A percentile compares a stretch with the other conserved stretches of the same genome.
These are phyloP conservation scores for Drosophila melanocephala DNA, from an alignment of 2,888 invertebrate species.

Conservation along the genomic window DNA sequence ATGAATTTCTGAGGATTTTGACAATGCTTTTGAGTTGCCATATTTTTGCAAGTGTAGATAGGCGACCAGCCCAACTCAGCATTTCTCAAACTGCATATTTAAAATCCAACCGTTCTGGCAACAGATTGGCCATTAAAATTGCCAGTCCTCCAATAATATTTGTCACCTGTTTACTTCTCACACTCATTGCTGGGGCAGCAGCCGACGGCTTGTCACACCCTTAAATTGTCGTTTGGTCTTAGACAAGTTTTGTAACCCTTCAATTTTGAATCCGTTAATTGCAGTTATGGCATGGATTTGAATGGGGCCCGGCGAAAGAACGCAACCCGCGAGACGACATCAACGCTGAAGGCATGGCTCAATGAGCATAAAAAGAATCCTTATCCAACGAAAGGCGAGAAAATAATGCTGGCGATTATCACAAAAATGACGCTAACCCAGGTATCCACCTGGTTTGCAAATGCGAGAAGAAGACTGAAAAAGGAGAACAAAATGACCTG, in stretches of 20 bases:
- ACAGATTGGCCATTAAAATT: conserved; percentile 49
- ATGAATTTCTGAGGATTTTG: not conserved
- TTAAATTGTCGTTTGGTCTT: conserved; percentile 4
- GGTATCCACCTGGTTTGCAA: conserved; percentile 99
- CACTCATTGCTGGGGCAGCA: not conserved
- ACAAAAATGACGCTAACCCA: conserved; percentile 99
- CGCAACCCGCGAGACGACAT: conserved; percentile 99
- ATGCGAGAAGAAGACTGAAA: conserved; percentile 96
- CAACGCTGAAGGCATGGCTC: conserved; percentile 98
- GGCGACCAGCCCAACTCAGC: conserved; percentile 35
- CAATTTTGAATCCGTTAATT: conserved; percentile 37
- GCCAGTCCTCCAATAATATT: conserved; percentile 11
- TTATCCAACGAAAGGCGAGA: conserved; percentile 99
- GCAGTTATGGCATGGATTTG: conserved; percentile 96
- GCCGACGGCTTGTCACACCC: conserved; percentile 3
- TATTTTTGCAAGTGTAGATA: conserved; percentile 11
- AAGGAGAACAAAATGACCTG: conserved; percentile 99
- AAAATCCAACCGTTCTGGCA: conserved; percentile 32
- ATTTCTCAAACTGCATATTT: conserved; percentile 37
- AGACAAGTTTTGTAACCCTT: conserved; percentile 28
- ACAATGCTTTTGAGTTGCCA: not conserved
- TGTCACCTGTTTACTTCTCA: conserved; percentile 20
- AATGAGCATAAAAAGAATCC: conserved; percentile 99
- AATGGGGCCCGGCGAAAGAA: conserved; percentile 98
- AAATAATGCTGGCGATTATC: conserved; percentile 99